Percentiles rank a stretch among this genome's conserved stretches.
phyloP scores from a whole-genome alignment of 2,797 vertebrate species.

The Thamnophis elegans region DNA sequence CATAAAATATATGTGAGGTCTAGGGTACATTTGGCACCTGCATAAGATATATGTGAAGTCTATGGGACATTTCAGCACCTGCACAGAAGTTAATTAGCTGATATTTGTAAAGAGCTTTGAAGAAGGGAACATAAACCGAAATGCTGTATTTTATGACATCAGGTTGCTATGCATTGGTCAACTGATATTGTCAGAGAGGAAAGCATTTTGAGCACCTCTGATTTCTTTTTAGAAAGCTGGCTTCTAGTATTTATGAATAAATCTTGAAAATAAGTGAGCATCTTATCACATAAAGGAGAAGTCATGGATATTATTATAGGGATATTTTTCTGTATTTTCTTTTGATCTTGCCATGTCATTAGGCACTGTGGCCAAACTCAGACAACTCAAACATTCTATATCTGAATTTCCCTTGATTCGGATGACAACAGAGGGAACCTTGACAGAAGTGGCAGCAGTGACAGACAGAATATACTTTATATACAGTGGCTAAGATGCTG shows the following conservation, averaged over 20 bases:
- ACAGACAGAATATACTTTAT: neutral
- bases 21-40: conserved; percentile 60
- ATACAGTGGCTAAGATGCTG: no score
- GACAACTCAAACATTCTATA: neutral
- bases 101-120: conserved; percentile 72
- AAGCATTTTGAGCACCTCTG: neutral
- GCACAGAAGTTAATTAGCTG: conserved; percentile 68
- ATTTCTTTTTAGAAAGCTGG: neutral
- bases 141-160: conserved; percentile 64
- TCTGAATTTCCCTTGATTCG: neutral
- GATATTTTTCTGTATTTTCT: neutral
- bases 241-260: neutral
- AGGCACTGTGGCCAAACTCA: neutral
- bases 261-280: neutral
- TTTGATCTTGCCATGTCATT: neutral
- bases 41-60: conserved; percentile 61
- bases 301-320: neutral
- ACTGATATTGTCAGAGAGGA: conserved; percentile 54
- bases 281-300: neutral
- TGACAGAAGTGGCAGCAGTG: neutral
- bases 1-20: conserved; percentile 63
- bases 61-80: conserved; percentile 60
- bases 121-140: conserved; percentile 61
- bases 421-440: neutral
- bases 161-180: conserved; percentile 39